Evolutionary conservation across 2,113 vertebrate genomes (phyloP).

Genomic region (Campylomormyrus tamandua): DNA sequence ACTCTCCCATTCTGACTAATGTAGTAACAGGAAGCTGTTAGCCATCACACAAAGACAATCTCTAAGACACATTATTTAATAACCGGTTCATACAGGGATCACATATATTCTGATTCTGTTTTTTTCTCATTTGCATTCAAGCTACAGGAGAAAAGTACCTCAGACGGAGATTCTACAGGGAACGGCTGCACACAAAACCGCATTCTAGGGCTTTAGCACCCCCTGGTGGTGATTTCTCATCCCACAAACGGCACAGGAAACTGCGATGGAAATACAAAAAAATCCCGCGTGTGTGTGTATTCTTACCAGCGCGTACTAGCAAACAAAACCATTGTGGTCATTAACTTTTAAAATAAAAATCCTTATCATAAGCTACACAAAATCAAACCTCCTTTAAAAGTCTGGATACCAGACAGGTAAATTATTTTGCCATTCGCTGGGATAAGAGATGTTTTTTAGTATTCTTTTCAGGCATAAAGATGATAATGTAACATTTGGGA

Average conservation of each 20-base stretch:
- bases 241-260: not conserved
- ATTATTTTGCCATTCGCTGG: slow-evolving; percentile 26
- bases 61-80: not conserved
- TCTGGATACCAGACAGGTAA: not conserved
- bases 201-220: not conserved
- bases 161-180: not conserved
- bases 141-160: not conserved
- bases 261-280: not conserved
- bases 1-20: not conserved
- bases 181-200: not conserved
- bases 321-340: not conserved
- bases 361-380: not conserved
- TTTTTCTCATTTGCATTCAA: not conserved
- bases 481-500: slow-evolving; percentile 66
- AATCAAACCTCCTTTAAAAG: not conserved
- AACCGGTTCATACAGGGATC: not conserved
- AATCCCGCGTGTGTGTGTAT: not conserved
- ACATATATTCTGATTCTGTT: not conserved
- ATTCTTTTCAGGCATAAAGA: slow-evolving; percentile 60
- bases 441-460: slow-evolving; percentile 59
- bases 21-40: not conserved
- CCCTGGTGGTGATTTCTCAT: not conserved
- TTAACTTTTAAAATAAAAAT: not conserved
- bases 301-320: not conserved
- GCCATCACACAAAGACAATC: not conserved